Evolutionary conservation across 2,888 invertebrate genomes (phyloP).

Genomic region (Mesoligia furuncula): DNA sequence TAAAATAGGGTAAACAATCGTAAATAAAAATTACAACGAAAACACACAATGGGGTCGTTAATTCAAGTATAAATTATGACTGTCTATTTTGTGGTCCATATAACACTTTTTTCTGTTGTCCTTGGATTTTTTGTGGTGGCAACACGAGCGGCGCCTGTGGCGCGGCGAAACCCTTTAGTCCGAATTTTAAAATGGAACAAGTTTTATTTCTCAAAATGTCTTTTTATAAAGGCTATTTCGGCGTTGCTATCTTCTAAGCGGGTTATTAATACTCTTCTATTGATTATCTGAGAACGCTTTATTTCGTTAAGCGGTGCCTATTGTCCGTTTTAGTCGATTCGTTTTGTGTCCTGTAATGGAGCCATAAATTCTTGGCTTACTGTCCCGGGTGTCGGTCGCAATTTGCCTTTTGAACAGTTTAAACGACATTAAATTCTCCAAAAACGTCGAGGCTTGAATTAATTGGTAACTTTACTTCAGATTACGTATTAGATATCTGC

Average conservation of each 20-base stretch:
- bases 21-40: conserved; percentile 89
- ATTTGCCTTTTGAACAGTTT: conserved; percentile 65
- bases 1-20: conserved; percentile 90
- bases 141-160: conserved; percentile 86
- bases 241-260: conserved; percentile 67
- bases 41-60: conserved; percentile 87
- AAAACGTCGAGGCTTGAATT: conserved; percentile 31
- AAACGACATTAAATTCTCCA: conserved; percentile 26
- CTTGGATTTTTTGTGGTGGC: conserved; percentile 81
- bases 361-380: conserved; percentile 71
- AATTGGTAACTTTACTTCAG: conserved; percentile 28
- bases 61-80: conserved; percentile 88
- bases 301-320: conserved; percentile 77
- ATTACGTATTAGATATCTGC: conserved; percentile 20
- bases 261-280: conserved; percentile 85
- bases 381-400: conserved; percentile 62
- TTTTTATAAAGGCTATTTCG: conserved; percentile 63
- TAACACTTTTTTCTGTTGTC: conserved; percentile 86
- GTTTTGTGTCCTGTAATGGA: conserved; percentile 72
- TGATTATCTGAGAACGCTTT: conserved; percentile 83
- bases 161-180: conserved; percentile 85
- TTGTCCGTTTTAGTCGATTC: conserved; percentile 73
- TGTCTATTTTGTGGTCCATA: conserved; percentile 86
- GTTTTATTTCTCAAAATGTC: conserved; percentile 66
- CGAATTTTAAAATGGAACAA: conserved; percentile 79